These are phyloP conservation scores for Clistopyga incitator DNA, from an alignment of 2,888 invertebrate genomes.

Conservation along the genomic window DNA sequence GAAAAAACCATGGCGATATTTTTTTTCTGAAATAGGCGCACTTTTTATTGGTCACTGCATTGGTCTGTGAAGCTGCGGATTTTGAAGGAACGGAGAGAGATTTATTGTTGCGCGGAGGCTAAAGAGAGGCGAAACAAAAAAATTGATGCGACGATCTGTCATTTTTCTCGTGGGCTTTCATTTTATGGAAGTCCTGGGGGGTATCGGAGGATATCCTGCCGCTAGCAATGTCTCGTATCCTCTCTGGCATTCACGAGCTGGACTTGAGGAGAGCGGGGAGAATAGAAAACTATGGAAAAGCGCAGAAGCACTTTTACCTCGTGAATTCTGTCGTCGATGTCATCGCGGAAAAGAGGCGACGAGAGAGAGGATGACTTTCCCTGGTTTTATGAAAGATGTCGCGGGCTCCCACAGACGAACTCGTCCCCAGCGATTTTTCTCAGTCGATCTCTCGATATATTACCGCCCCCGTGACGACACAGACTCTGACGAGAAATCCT, in stretches of 20 bases:
- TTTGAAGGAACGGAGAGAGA: background rate
- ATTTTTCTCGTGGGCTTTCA: conserved; percentile 4
- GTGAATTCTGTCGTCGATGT: conserved; percentile 54
- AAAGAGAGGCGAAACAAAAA: background rate
- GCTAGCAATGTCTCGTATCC: background rate
- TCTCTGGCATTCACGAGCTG: background rate
- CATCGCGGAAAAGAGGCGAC: background rate
- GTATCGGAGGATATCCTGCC: background rate
- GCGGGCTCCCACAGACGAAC: conserved; percentile 19
- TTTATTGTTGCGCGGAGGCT: background rate
- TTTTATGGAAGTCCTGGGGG: conserved; percentile 5
- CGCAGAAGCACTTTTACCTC: conserved; percentile 48
- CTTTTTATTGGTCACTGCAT: background rate
- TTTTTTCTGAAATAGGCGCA: background rate
- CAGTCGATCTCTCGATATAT: conserved; percentile 3
- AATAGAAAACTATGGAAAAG: conserved; percentile 29
- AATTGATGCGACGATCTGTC: conserved; percentile 4
- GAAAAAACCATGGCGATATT: background rate
- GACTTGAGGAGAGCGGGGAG: background rate
- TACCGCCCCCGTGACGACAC: background rate
- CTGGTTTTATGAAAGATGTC: conserved; percentile 24
- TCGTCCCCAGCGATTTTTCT: conserved; percentile 20
- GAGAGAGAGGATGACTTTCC: conserved; percentile 10
- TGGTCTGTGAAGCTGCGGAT: background rate
- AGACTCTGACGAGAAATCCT: conserved; percentile 6